Evolutionary conservation across 1,140 invertebrate genomes (phyloP).

Genomic region (Halesus radiatus): DNA sequence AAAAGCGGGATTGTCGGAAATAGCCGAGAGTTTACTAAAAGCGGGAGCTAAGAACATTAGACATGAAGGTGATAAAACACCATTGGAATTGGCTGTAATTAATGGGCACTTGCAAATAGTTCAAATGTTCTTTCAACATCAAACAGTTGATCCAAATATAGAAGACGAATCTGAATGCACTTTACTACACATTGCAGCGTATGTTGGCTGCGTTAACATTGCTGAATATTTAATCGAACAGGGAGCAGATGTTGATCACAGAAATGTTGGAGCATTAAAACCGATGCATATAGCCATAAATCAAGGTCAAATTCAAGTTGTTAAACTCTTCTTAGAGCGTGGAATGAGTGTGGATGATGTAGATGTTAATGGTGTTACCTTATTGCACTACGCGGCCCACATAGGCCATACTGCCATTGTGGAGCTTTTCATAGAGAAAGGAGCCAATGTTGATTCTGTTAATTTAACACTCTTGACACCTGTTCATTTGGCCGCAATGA

Average conservation of each 20-base stretch:
- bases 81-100: background rate
- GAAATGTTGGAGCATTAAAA: background rate
- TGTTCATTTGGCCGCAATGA: background rate
- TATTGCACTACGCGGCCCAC: constrained; percentile 6
- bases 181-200: background rate
- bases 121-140: background rate
- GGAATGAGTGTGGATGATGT: background rate
- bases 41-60: background rate
- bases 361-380: background rate
- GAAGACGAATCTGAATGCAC: background rate
- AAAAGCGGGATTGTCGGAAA: background rate
- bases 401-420: background rate
- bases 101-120: background rate
- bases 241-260: background rate
- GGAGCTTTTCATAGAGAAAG: background rate
- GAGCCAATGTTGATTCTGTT: background rate
- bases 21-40: background rate
- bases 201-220: background rate
- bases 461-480: background rate
- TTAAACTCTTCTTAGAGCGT: background rate
- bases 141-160: background rate
- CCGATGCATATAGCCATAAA: constrained; percentile 7
- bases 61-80: background rate
- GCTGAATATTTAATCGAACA: background rate
- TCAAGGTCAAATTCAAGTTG: background rate